Conservation (phyloP, 2,888 invertebrate genomes). For the Zygaena filipendulae region DNA sequence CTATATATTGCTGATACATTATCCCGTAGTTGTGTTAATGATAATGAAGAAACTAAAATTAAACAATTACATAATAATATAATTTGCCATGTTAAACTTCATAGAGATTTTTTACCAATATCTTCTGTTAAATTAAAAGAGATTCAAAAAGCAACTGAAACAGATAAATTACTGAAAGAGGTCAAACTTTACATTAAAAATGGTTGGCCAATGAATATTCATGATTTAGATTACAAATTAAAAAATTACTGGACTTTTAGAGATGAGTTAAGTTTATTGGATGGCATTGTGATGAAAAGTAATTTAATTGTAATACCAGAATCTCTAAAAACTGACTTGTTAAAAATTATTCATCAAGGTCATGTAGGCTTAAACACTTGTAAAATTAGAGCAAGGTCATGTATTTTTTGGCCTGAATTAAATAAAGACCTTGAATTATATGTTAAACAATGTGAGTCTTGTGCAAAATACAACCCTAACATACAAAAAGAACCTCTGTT, state of each 20-base stretch:
- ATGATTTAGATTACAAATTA: background rate
- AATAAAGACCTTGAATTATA: no score
- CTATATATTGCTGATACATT: conserved; percentile 17
- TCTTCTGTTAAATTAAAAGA: background rate
- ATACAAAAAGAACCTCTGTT: conserved; percentile 3
- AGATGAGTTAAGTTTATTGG: no score
- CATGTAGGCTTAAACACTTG: no score
- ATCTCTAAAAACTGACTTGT: no score
- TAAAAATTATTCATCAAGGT: no score
- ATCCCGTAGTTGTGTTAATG: conserved; percentile 6
- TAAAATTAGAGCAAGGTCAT: no score
- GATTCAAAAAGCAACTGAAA: background rate
- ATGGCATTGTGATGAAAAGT: no score
- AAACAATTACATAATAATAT: background rate
- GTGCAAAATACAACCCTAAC: no score
- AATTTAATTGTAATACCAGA: no score
- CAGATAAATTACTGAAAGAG: background rate
- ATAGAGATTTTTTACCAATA: background rate
- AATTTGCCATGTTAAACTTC: background rate
- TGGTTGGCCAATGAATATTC: conserved; percentile 1
- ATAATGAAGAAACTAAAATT: background rate
- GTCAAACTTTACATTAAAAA: background rate
- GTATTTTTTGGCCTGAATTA: no score
- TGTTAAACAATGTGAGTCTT: no score
- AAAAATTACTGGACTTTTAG: conserved; percentile 4